A percentile compares a stretch with the other conserved stretches of the same genome.
These are phyloP conservation scores for Psophia crepitans DNA, from an alignment of 2,113 vertebrate genomes.

Conservation along the genomic window DNA sequence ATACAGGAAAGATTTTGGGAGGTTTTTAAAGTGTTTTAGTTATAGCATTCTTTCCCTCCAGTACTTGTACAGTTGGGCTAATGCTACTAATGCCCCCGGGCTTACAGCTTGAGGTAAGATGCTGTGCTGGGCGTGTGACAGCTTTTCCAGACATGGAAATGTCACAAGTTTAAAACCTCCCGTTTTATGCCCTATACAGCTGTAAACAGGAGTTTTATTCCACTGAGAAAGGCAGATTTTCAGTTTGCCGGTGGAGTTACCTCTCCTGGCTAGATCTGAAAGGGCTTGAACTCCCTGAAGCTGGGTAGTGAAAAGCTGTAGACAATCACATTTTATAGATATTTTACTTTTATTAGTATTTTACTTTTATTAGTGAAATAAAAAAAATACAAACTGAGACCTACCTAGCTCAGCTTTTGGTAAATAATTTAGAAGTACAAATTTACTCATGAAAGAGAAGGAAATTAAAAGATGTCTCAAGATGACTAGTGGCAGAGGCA, in stretches of 20 bases:
- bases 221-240: slow-evolving; percentile 22
- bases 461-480: slow-evolving; percentile 27
- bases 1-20: background rate
- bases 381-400: background rate
- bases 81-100: slow-evolving; percentile 27
- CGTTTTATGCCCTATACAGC: background rate
- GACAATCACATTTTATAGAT: background rate
- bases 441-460: slow-evolving; percentile 15
- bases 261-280: background rate
- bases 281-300: slow-evolving; percentile 46
- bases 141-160: slow-evolving; percentile 34
- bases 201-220: slow-evolving; percentile 43
- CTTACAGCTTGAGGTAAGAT: background rate
- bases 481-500: background rate
- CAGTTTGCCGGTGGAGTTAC: background rate
- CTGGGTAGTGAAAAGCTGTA: slow-evolving; percentile 18
- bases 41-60: background rate
- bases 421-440: slow-evolving; percentile 12
- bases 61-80: slow-evolving; percentile 7
- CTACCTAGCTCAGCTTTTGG: background rate
- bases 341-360: slow-evolving; percentile 8
- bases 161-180: slow-evolving; percentile 49
- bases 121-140: background rate
- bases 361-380: background rate
- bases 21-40: background rate